phyloP scores from a whole-genome alignment of 2,797 vertebrate genomes.

The Monodelphis domestica region DNA sequence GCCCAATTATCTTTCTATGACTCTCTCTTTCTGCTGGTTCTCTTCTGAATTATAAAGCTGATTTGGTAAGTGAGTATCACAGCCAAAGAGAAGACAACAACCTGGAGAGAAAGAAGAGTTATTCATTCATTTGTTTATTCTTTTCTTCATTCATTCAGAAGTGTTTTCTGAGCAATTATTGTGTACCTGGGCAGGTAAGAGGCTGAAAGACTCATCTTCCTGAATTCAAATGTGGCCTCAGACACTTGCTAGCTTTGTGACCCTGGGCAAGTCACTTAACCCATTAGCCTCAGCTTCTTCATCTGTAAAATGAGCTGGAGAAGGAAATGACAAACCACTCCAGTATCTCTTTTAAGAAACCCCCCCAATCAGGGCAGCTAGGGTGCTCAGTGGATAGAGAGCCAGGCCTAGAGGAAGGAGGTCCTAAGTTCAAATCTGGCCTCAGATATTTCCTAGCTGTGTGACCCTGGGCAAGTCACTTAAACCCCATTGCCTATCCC shows the following conservation, averaged over 20 bases:
- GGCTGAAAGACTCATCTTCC: not conserved
- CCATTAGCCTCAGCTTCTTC: no score
- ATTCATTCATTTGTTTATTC: not conserved
- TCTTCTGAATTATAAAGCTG: constrained; percentile 65
- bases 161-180: not conserved
- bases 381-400: no score
- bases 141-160: not conserved
- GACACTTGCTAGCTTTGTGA: not conserved
- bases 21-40: not conserved
- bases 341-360: no score
- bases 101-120: constrained; percentile 65
- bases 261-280: not conserved
- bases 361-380: no score
- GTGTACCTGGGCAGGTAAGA: not conserved
- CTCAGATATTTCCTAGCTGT: not conserved
- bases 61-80: constrained; percentile 77
- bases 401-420: no score
- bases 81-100: constrained; percentile 78
- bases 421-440: not conserved
- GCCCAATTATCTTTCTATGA: not conserved
- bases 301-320: no score
- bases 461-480: not conserved
- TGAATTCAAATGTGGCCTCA: not conserved
- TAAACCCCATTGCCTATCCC: not conserved
- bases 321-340: no score